Percentiles rank a stretch among this genome's conserved stretches.
Conservation (phyloP, 2,797 vertebrate genomes). For the Nasua narica region DNA sequence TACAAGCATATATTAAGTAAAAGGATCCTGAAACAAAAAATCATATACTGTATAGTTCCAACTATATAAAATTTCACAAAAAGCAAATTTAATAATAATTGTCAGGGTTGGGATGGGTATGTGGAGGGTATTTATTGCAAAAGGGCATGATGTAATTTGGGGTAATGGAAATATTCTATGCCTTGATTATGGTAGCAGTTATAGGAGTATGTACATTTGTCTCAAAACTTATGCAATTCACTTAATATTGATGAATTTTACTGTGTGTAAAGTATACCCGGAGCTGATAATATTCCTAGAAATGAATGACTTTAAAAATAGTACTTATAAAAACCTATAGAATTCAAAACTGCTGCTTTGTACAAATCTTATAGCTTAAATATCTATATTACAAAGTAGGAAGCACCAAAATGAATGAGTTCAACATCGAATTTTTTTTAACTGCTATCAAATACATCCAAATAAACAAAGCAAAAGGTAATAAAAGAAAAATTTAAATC, state of each 20-base stretch:
- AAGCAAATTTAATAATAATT: neutral
- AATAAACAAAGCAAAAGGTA: neutral
- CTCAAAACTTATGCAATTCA: neutral
- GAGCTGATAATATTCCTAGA: neutral
- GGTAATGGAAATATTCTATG: neutral
- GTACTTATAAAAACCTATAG: neutral
- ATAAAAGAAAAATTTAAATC: neutral
- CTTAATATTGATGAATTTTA: neutral
- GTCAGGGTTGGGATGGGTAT: neutral
- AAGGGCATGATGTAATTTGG: neutral
- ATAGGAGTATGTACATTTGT: neutral
- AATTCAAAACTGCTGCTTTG: neutral
- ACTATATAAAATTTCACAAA: neutral
- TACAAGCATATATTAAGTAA: neutral
- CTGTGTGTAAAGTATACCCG: neutral
- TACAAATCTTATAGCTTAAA: neutral
- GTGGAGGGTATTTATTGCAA: neutral
- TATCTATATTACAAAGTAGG: neutral
- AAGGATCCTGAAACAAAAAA: neutral
- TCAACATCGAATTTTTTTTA: neutral
- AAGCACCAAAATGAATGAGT: neutral
- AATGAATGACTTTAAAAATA: neutral
- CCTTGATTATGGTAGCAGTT: neutral
- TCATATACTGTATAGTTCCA: neutral
- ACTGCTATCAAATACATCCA: neutral